These are phyloP conservation scores for Agriopis leucophaearia DNA, from an alignment of 2,888 invertebrate genomes.

Conservation along the genomic window DNA sequence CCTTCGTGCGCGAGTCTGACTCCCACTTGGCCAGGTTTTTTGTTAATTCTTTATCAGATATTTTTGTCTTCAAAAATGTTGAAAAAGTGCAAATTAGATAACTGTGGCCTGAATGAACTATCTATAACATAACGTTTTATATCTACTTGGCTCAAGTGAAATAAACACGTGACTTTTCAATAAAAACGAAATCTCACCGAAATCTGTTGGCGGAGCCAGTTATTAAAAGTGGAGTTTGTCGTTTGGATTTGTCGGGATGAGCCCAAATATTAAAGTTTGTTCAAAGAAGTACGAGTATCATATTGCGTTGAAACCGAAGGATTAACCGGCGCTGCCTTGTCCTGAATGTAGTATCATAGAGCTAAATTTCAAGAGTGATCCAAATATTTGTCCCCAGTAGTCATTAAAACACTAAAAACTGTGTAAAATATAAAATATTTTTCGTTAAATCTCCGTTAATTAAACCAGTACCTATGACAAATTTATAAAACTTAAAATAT, in stretches of 20 bases:
- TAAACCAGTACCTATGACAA: neutral
- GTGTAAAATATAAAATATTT: no score
- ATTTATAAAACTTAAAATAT: slow-evolving; percentile 1
- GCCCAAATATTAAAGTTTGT: slow-evolving; percentile 78
- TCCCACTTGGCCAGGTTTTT: no score
- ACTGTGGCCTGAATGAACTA: neutral
- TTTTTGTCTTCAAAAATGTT: no score
- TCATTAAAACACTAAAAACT: no score
- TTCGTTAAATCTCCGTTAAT: neutral
- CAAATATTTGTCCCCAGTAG: no score
- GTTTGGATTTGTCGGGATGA: slow-evolving; percentile 61
- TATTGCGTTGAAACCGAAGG: slow-evolving; percentile 67
- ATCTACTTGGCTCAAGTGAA: no score
- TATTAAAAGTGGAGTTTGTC: slow-evolving; percentile 68
- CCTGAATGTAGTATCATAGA: neutral
- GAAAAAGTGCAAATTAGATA: no score
- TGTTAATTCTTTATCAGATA: no score
- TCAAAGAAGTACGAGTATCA: slow-evolving; percentile 66
- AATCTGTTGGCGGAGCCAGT: slow-evolving; percentile 61
- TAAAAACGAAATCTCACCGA: slow-evolving; percentile 56
- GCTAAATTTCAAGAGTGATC: neutral
- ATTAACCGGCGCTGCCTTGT: slow-evolving; percentile 59
- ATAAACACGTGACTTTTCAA: slow-evolving; percentile 42
- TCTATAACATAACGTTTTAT: neutral
- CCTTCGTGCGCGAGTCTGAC: no score